These are phyloP conservation scores for Oriolus oriolus DNA, from an alignment of 2,113 vertebrate genomes.

Conservation along the genomic window DNA sequence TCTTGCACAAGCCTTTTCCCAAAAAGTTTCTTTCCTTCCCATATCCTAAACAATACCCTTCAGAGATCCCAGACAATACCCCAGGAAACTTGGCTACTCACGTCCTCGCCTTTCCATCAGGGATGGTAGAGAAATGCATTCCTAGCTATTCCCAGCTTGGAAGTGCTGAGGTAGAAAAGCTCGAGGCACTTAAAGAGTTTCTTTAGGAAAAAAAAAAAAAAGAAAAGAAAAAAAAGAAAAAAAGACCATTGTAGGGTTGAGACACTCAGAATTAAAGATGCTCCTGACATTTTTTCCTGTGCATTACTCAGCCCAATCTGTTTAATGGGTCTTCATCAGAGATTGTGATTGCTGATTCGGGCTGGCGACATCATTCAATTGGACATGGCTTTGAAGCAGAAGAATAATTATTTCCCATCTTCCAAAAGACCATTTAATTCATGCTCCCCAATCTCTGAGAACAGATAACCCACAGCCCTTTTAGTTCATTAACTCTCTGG, in stretches of 20 bases:
- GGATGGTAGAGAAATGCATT: background rate
- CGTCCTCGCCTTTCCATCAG: background rate
- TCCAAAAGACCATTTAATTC: conserved; percentile 67
- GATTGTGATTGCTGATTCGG: conserved; percentile 63
- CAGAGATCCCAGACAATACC: background rate
- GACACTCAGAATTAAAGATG: conserved; percentile 48
- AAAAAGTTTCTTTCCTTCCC: background rate
- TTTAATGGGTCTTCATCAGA: conserved; percentile 70
- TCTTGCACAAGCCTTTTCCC: background rate
- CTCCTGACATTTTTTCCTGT: conserved; percentile 49
- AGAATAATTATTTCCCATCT: conserved; percentile 70
- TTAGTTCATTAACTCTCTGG: conserved; percentile 58
- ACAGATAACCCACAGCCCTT: conserved; percentile 57
- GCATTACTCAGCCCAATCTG: conserved; percentile 67
- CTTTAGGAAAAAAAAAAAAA: background rate
- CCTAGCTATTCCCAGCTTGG: background rate
- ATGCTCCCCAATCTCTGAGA: conserved; percentile 55
- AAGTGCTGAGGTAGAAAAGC: background rate
- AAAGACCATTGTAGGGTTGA: background rate
- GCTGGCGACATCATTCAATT: conserved; percentile 67
- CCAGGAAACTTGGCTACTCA: background rate
- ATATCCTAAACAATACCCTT: background rate
- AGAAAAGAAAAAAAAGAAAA: background rate
- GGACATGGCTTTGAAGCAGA: conserved; percentile 68
- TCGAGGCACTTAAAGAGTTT: background rate